Percentiles rank a stretch among this genome's conserved stretches.
phyloP scores from a whole-genome alignment of 2,113 vertebrate genomes.

The Cryptomyrus ogoouensis region DNA sequence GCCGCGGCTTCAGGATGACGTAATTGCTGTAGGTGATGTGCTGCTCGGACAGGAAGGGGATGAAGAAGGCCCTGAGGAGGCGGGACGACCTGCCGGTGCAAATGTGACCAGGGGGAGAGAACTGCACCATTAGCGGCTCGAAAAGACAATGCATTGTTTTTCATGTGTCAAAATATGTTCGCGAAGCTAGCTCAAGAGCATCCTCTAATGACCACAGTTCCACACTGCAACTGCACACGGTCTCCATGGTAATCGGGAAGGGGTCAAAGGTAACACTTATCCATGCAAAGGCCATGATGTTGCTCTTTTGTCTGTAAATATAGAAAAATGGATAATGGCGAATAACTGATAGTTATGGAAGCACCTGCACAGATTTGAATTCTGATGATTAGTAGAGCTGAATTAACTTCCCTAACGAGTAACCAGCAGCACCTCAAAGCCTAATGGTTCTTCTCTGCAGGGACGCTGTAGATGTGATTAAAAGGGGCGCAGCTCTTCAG shows the following conservation, averaged over 20 bases:
- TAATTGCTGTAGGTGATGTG: slow-evolving; percentile 69
- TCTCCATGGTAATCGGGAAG: not conserved
- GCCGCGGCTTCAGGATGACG: slow-evolving; percentile 70
- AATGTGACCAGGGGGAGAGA: not conserved
- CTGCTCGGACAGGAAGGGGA: slow-evolving; percentile 71
- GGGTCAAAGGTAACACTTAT: not conserved
- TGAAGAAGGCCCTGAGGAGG: slow-evolving; percentile 72
- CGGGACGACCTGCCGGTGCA: slow-evolving; percentile 63
- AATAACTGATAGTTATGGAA: not conserved
- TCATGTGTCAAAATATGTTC: not conserved
- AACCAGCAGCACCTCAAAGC: not conserved
- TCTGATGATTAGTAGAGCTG: not conserved
- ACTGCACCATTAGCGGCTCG: not conserved
- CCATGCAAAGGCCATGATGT: not conserved
- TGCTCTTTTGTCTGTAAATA: not conserved
- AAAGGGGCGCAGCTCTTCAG: not conserved
- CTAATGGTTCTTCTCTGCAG: not conserved
- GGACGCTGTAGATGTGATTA: not conserved
- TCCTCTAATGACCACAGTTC: slow-evolving; percentile 23
- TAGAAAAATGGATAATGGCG: not conserved
- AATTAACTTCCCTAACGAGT: not conserved
- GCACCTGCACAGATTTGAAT: not conserved
- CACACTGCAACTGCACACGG: not conserved
- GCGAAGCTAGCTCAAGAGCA: not conserved
- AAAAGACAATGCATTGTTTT: not conserved